Percentiles rank a stretch among this genome's conserved stretches.
phyloP scores from a whole-genome alignment of 1,140 invertebrate species.

The Hyphantria cunea region DNA sequence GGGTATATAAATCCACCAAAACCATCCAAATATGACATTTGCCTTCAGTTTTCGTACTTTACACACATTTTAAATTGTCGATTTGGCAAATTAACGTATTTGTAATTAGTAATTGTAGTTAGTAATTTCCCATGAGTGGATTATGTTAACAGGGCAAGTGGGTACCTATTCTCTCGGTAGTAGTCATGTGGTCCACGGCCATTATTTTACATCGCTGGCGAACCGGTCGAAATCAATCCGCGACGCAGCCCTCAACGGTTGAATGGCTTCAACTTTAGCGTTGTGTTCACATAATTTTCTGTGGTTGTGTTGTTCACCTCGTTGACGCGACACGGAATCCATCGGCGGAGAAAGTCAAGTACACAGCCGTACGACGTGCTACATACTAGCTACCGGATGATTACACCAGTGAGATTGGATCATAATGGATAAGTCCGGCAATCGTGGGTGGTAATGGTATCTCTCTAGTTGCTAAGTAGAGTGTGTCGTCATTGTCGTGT shows the following conservation, averaged over 20 bases:
- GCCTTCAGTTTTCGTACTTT: too few species aligned
- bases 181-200: conserved; percentile 47
- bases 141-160: conserved; percentile 13
- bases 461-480: conserved; percentile 51
- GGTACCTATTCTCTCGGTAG: conserved; percentile 34
- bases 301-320: conserved; percentile 71
- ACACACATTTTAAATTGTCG: too few species aligned
- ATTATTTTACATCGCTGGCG: conserved; percentile 61
- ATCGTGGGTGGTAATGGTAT: conserved; percentile 47
- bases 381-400: conserved; percentile 61
- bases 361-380: conserved; percentile 59
- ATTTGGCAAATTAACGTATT: conserved; percentile 8
- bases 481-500: conserved; percentile 52
- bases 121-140: not conserved
- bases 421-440: conserved; percentile 66
- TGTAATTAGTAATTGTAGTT: conserved; percentile 23
- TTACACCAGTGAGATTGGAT: conserved; percentile 67
- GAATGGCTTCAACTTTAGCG: conserved; percentile 60
- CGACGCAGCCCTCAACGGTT: conserved; percentile 57
- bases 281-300: too few species aligned
- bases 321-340: conserved; percentile 69
- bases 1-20: too few species aligned
- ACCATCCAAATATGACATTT: conserved; percentile 35
- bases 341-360: conserved; percentile 73
- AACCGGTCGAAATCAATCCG: conserved; percentile 70